These are phyloP conservation scores for Callipepla squamata DNA, from an alignment of 2,113 vertebrate species.

Conservation along the genomic window DNA sequence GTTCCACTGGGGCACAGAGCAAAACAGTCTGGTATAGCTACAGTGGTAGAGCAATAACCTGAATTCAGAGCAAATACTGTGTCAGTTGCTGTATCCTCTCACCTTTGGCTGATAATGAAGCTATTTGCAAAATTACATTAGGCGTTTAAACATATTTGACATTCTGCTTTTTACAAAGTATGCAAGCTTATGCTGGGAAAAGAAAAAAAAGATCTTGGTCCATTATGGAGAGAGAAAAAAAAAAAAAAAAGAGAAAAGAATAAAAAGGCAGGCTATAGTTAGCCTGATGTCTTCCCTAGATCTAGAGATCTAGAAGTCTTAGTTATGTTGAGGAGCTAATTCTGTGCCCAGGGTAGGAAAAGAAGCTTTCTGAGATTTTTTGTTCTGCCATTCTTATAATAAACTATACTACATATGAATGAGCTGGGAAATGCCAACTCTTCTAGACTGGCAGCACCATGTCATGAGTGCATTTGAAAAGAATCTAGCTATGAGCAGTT, in stretches of 20 bases:
- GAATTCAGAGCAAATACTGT: conserved; percentile 39
- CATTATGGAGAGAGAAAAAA: neutral
- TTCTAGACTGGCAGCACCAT: neutral
- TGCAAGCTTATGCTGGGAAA: neutral
- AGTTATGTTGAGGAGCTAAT: neutral
- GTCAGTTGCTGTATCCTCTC: neutral
- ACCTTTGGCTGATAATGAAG: conserved; percentile 27
- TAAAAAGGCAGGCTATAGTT: neutral
- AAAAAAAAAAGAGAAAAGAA: neutral
- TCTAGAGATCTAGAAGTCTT: neutral
- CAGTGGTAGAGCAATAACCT: neutral
- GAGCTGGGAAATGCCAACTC: neutral
- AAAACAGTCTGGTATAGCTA: conserved; percentile 29
- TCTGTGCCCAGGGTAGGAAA: neutral
- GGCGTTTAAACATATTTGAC: conserved; percentile 18
- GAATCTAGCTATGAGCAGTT: neutral
- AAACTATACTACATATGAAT: neutral
- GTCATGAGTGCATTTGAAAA: neutral
- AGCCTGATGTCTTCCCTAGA: neutral
- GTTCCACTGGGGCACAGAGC: conserved; percentile 64
- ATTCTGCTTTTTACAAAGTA: neutral
- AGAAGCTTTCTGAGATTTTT: neutral
- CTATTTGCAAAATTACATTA: conserved; percentile 18
- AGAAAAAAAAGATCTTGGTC: neutral
- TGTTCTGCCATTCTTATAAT: neutral